Evolutionary conservation across 2,888 invertebrate species (phyloP).

Genomic region (Teleogryllus oceanicus): DNA sequence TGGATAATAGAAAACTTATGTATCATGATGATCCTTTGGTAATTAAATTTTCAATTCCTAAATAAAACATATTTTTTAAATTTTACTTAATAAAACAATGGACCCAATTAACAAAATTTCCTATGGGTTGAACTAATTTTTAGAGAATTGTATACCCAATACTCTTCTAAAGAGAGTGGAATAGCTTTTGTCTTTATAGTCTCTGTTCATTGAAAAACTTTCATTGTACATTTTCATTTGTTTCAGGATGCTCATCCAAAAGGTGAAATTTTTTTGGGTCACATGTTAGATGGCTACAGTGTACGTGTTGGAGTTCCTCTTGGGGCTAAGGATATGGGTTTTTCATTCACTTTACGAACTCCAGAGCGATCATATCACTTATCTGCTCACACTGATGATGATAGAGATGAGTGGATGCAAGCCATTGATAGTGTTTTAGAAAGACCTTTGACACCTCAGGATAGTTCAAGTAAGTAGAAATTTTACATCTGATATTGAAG

Average conservation of each 20-base stretch:
- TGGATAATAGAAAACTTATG: conserved; percentile 87
- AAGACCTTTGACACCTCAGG: conserved; percentile 73
- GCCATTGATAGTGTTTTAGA: conserved; percentile 71
- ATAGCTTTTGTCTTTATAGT: too few relatives aligned
- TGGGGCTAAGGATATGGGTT: conserved; percentile 71
- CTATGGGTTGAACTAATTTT: too few relatives aligned
- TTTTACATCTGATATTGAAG: background rate
- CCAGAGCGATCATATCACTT: conserved; percentile 74
- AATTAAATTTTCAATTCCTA: conserved; percentile 37
- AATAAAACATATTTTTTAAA: background rate
- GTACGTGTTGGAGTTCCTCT: conserved; percentile 65
- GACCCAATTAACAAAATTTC: background rate
- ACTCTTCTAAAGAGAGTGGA: too few relatives aligned
- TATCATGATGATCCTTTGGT: conserved; percentile 82
- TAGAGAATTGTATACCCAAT: too few relatives aligned
- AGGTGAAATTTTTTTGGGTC: conserved; percentile 85
- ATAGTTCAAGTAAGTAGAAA: conserved; percentile 61
- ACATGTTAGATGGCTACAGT: conserved; percentile 70
- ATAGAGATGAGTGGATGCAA: conserved; percentile 76
- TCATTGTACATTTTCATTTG: too few relatives aligned
- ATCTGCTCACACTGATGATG: conserved; percentile 71
- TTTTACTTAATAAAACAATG: conserved; percentile 20
- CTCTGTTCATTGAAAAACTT: too few relatives aligned
- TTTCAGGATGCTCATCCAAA: conserved; percentile 79
- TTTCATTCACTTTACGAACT: conserved; percentile 77